These are phyloP conservation scores for Chaenodraco wilsoni DNA, from an alignment of 2,797 vertebrate genomes.

Conservation along the genomic window DNA sequence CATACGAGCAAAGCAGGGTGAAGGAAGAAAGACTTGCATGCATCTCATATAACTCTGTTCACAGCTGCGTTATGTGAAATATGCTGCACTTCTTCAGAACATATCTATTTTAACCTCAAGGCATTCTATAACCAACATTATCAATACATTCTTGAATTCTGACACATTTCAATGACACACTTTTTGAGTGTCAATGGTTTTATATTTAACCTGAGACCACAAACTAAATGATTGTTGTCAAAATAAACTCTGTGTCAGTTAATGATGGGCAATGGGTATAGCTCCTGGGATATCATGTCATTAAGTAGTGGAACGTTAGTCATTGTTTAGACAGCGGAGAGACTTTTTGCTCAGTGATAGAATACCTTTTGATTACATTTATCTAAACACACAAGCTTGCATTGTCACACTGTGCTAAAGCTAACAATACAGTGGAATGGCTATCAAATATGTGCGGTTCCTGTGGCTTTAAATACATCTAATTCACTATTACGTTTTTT, in stretches of 20 bases:
- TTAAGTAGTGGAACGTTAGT: constrained; percentile 33
- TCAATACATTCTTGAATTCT: not conserved
- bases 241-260: constrained; percentile 32
- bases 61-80: not conserved
- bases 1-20: constrained; percentile 41
- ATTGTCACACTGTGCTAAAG: not conserved
- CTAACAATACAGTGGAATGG: not conserved
- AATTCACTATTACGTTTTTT: not conserved
- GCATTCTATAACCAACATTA: not conserved
- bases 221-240: constrained; percentile 9
- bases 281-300: constrained; percentile 32
- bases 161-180: constrained; percentile 1
- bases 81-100: not conserved
- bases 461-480: not conserved
- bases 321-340: constrained; percentile 22
- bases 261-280: constrained; percentile 36
- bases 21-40: constrained; percentile 8
- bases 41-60: constrained; percentile 17
- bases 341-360: constrained; percentile 27
- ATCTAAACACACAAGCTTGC: constrained; percentile 21
- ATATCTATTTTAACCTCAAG: not conserved
- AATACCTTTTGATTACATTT: constrained; percentile 38
- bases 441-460: not conserved
- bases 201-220: constrained; percentile 32
- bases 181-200: constrained; percentile 25